Percentiles rank a stretch among this genome's conserved stretches.
Conservation (phyloP, 37 sponge, comb jelly and placozoan genomes). For the Halisarca cf. caerulea region DNA sequence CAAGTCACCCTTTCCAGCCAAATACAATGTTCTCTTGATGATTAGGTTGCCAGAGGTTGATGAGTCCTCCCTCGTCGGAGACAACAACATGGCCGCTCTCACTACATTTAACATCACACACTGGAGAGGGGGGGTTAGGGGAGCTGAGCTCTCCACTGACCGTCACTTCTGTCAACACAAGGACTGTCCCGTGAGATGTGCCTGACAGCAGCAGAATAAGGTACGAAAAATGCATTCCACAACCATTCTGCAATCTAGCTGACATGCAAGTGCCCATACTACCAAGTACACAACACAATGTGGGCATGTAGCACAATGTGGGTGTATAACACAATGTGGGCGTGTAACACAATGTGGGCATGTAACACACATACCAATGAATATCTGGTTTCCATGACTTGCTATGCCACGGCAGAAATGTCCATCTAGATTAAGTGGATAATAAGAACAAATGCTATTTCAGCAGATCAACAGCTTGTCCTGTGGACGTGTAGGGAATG, state of each 20-base stretch:
- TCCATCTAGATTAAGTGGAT: not conserved
- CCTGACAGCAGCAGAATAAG: not conserved
- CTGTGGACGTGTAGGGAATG: too few relatives aligned
- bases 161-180: constrained; percentile 11
- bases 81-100: constrained; percentile 39
- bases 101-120: not conserved
- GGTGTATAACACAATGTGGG: too few relatives aligned
- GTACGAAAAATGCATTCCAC: too few relatives aligned
- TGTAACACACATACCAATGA: not conserved
- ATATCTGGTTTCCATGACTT: not conserved
- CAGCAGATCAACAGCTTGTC: not conserved
- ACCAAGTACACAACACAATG: too few relatives aligned
- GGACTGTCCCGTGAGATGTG: not conserved
- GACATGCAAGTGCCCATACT: too few relatives aligned
- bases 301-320: too few relatives aligned
- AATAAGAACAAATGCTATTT: not conserved
- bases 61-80: constrained; percentile 65
- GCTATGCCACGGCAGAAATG: constrained; percentile 13
- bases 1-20: not conserved
- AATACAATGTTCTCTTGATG: not conserved
- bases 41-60: constrained; percentile 61
- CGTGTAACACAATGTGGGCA: too few relatives aligned
- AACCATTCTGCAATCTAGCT: too few relatives aligned
- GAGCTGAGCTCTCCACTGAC: constrained; percentile 33
- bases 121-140: not conserved